These are phyloP conservation scores for Paracanthobrama guichenoti DNA, from an alignment of 2,113 vertebrate genomes.

Conservation along the genomic window DNA sequence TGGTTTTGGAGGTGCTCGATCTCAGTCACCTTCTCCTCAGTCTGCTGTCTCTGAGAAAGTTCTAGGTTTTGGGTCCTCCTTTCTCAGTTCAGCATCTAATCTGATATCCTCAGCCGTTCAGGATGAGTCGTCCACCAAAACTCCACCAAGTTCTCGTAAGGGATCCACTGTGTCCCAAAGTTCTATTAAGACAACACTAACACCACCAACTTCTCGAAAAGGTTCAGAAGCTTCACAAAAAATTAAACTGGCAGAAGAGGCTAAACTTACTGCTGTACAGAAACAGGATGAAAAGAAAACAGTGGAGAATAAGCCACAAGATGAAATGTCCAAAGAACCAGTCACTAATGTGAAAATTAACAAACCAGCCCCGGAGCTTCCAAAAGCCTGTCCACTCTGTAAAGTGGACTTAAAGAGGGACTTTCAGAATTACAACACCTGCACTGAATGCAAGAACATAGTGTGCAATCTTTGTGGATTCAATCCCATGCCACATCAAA, in stretches of 20 bases:
- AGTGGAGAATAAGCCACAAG: slow-evolving; percentile 3
- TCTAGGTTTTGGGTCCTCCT: slow-evolving; percentile 51
- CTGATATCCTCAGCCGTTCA: slow-evolving; percentile 47
- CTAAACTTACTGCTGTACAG: neutral
- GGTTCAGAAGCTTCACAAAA: slow-evolving; percentile 30
- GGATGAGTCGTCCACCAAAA: slow-evolving; percentile 35
- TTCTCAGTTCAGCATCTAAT: slow-evolving; percentile 55
- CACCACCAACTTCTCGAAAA: slow-evolving; percentile 42
- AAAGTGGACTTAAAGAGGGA: slow-evolving; percentile 86
- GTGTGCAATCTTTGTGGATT: slow-evolving; percentile 97
- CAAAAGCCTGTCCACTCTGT: slow-evolving; percentile 69
- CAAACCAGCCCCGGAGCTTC: neutral
- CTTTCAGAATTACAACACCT: slow-evolving; percentile 86
- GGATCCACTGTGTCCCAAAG: slow-evolving; percentile 36
- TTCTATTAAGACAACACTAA: slow-evolving; percentile 35
- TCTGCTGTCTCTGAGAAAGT: slow-evolving; percentile 81
- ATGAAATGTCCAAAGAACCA: slow-evolving; percentile 17
- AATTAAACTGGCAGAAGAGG: neutral
- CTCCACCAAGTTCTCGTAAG: slow-evolving; percentile 43
- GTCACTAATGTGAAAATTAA: slow-evolving; percentile 61
- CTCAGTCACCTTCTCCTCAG: slow-evolving; percentile 77
- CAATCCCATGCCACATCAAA: slow-evolving; percentile 88
- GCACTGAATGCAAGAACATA: slow-evolving; percentile 87
- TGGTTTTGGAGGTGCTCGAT: slow-evolving; percentile 78
- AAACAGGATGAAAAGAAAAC: slow-evolving; percentile 40